A percentile compares a stretch with the other conserved stretches of the same genome.
Conservation (phyloP, 2,888 invertebrate species). For the Proisotoma minuta region DNA sequence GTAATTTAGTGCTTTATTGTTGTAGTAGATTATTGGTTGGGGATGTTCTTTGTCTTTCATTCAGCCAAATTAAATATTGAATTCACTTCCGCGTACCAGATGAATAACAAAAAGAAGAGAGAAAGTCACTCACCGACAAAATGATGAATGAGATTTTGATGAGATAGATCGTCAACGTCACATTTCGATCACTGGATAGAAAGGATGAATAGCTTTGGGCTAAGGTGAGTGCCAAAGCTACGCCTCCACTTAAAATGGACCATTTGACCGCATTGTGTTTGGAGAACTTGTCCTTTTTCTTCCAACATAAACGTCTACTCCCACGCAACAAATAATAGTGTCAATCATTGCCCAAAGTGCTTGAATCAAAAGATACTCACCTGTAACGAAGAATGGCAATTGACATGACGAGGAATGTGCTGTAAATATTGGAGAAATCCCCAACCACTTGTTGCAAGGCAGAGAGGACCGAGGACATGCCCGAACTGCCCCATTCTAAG, state of each 20-base stretch:
- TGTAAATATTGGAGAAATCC: constrained; percentile 42
- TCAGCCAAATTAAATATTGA: no score
- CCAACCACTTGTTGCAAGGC: constrained; percentile 43
- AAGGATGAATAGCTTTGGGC: constrained; percentile 28
- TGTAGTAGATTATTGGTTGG: no score
- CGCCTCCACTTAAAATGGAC: constrained; percentile 36
- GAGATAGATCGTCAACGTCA: constrained; percentile 17
- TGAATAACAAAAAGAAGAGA: background rate
- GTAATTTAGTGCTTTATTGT: no score
- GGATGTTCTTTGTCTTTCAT: no score
- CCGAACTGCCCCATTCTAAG: constrained; percentile 33
- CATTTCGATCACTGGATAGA: constrained; percentile 12
- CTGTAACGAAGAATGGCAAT: constrained; percentile 46
- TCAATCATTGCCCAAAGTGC: background rate
- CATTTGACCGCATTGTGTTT: constrained; percentile 43
- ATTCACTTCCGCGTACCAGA: no score
- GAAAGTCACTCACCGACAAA: constrained; percentile 32
- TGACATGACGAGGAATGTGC: constrained; percentile 41
- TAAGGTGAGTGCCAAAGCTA: constrained; percentile 28
- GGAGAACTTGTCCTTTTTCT: constrained; percentile 46
- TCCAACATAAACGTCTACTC: constrained; percentile 42
- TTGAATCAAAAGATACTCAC: constrained; percentile 19
- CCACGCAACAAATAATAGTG: background rate
- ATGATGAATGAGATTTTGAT: constrained; percentile 40
- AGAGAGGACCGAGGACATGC: constrained; percentile 11